Conservation (phyloP, 2,113 vertebrate genomes). For the Felis chaus region DNA sequence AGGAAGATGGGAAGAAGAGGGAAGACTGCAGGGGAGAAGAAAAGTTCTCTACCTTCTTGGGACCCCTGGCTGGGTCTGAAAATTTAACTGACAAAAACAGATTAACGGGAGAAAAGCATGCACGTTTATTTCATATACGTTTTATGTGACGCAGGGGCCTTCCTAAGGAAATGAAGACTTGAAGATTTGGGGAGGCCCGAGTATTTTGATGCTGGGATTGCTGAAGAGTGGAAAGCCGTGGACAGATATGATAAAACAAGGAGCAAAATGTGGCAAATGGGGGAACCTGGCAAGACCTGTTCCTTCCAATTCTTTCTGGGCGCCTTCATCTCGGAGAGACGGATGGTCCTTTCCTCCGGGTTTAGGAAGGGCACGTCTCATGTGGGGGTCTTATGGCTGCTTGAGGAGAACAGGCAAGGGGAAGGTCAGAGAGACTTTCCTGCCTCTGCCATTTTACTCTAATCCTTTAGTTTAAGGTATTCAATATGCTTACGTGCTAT, state of each 20-base stretch:
- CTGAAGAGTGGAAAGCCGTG: neutral
- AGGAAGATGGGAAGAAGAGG: neutral
- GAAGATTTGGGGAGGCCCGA: neutral
- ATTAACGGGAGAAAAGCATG: neutral
- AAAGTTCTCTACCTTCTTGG: neutral
- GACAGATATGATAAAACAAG: neutral
- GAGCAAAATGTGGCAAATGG: neutral
- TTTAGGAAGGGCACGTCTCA: neutral
- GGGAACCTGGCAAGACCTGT: no score
- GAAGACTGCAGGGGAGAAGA: neutral
- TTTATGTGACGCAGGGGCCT: neutral
- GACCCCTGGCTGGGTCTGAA: neutral
- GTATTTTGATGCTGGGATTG: neutral
- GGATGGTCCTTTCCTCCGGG: neutral
- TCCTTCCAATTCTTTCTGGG: neutral
- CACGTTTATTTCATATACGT: neutral
- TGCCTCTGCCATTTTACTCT: neutral
- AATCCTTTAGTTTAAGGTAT: neutral
- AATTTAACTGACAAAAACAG: neutral
- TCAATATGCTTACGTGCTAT: neutral
- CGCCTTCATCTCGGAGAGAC: neutral
- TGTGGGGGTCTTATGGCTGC: neutral
- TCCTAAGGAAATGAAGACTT: neutral
- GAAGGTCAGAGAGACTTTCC: neutral
- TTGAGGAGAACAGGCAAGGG: neutral